Evolutionary conservation across 2,797 vertebrate species (phyloP).

Genomic region (Falco peregrinus): DNA sequence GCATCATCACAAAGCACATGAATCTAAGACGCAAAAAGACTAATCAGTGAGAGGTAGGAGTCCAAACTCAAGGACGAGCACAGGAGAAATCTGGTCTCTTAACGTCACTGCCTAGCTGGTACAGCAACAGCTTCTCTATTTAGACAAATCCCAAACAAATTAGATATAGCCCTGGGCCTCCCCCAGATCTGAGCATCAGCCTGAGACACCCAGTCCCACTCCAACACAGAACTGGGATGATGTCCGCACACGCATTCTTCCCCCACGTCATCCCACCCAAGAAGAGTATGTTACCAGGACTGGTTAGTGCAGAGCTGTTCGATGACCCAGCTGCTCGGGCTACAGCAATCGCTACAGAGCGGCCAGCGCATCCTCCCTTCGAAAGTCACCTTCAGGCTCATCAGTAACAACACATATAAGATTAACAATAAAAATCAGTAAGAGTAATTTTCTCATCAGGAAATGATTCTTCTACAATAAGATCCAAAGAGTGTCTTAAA

Average conservation of each 20-base stretch:
- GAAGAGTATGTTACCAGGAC: not conserved
- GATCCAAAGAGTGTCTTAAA: not conserved
- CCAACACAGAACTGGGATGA: not conserved
- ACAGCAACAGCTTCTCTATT: not conserved
- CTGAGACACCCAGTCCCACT: not conserved
- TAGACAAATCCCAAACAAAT: not conserved
- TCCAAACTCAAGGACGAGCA: accelerated
- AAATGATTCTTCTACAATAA: not conserved
- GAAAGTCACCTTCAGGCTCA: constrained; percentile 2
- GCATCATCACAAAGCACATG: not conserved
- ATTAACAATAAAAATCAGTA: not conserved
- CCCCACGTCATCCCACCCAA: not conserved
- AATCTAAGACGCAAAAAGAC: not conserved
- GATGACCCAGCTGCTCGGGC: not conserved
- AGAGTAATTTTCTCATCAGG: not conserved
- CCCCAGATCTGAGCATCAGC: not conserved
- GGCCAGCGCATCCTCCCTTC: not conserved
- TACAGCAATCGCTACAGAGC: not conserved
- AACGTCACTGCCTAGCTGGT: not conserved
- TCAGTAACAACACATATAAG: not conserved
- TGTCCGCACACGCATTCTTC: accelerated
- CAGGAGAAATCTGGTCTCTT: not conserved
- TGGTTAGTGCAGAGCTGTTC: not conserved
- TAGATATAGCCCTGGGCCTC: not conserved
- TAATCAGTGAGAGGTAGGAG: not conserved